Conservation (phyloP, 2,888 invertebrate genomes). For the Mimumesa dahlbomi region DNA sequence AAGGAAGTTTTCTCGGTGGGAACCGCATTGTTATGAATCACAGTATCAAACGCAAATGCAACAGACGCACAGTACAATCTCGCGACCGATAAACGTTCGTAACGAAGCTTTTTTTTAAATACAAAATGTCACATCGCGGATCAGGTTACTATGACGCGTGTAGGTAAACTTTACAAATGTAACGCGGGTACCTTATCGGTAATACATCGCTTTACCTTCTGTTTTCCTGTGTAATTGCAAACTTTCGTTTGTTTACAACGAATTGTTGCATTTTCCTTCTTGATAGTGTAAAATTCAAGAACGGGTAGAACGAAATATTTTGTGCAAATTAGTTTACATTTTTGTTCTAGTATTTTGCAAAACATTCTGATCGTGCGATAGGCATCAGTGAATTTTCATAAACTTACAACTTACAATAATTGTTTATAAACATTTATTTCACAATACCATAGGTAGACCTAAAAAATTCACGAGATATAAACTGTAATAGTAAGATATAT, state of each 20-base stretch:
- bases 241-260: constrained; percentile 71
- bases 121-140: constrained; percentile 77
- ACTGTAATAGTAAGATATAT: not conserved
- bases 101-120: constrained; percentile 73
- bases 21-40: constrained; percentile 16
- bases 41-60: not conserved
- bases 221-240: constrained; percentile 75
- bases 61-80: not conserved
- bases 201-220: constrained; percentile 65
- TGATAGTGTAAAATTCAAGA: constrained; percentile 1
- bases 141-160: constrained; percentile 71
- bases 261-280: constrained; percentile 38
- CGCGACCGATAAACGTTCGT: constrained; percentile 11
- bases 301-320: not conserved
- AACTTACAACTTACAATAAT: not conserved
- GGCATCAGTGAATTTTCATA: not conserved
- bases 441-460: not conserved
- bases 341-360: not conserved
- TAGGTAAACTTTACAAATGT: constrained; percentile 66
- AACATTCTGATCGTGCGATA: not conserved
- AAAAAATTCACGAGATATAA: not conserved
- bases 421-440: not conserved
- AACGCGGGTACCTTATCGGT: constrained; percentile 56
- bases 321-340: not conserved
- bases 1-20: too few species aligned